Conservation (phyloP, 2,113 vertebrate genomes). For the Anhinga rufa region DNA sequence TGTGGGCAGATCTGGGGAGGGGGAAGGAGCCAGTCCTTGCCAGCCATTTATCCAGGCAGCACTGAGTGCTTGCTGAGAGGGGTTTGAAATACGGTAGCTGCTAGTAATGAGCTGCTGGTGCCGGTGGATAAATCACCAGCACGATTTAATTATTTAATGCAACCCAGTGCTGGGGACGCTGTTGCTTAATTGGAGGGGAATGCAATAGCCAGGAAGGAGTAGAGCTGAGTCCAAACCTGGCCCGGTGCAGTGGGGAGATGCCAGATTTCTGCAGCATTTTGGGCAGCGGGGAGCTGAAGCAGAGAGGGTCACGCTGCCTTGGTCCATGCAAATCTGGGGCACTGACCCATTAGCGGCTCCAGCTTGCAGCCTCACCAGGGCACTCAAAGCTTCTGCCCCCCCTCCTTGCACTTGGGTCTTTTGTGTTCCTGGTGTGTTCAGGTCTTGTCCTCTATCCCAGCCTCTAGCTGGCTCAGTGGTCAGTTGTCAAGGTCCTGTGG, state of each 20-base stretch:
- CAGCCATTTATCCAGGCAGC: slow-evolving; percentile 48
- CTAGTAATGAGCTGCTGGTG: slow-evolving; percentile 56
- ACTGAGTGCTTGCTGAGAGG: neutral
- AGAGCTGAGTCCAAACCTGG: neutral
- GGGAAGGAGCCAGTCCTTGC: neutral
- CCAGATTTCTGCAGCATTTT: neutral
- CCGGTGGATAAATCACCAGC: slow-evolving; percentile 48
- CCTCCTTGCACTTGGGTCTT: too few species aligned
- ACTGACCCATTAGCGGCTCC: neutral
- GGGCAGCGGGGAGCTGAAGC: neutral
- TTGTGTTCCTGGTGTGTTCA: neutral
- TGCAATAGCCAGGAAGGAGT: neutral
- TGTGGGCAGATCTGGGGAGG: neutral
- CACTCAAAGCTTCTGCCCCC: neutral
- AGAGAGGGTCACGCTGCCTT: neutral
- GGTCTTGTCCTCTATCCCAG: neutral
- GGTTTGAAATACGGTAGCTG: slow-evolving; percentile 31
- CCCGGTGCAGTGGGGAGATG: neutral
- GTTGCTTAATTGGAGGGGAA: slow-evolving; percentile 46
- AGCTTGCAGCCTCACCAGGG: neutral
- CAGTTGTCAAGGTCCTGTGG: neutral
- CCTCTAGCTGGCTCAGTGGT: neutral
- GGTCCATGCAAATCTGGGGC: rapidly evolving
- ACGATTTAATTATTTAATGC: slow-evolving; percentile 49
- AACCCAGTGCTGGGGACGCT: slow-evolving; percentile 16